Conservation (phyloP, 2,888 invertebrate genomes). For the Drosophila basisetae region DNA sequence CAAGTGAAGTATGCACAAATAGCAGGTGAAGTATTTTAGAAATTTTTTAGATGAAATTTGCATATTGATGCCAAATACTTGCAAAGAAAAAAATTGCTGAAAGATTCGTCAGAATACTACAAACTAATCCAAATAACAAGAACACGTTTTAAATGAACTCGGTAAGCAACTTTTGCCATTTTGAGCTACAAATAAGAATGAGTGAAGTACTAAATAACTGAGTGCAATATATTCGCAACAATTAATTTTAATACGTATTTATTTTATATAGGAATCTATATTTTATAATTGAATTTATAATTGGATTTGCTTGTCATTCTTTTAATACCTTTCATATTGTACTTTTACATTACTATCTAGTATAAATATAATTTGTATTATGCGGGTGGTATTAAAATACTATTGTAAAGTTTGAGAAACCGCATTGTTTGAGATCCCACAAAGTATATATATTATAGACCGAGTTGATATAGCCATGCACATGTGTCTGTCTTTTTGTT, state of each 20-base stretch:
- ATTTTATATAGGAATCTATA: not conserved
- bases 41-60: conserved; percentile 36
- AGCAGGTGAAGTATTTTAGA: conserved; percentile 26
- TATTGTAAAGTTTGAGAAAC: not conserved
- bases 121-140: not conserved
- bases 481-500: not conserved
- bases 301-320: not conserved
- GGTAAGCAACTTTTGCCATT: not conserved
- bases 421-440: not conserved
- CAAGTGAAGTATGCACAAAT: conserved; percentile 38
- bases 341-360: not conserved
- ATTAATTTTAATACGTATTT: not conserved
- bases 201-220: not conserved
- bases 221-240: not conserved
- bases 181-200: not conserved
- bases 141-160: not conserved
- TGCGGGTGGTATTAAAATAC: not conserved
- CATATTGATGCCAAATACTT: conserved; percentile 39
- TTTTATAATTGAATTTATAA: not conserved
- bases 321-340: not conserved
- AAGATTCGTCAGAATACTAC: not conserved
- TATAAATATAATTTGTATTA: not conserved
- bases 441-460: not conserved
- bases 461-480: not conserved
- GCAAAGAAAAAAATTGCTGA: not conserved